Evolutionary conservation across 2,113 vertebrate species (phyloP).

Genomic region (Cyphomyrus discorhynchus): DNA sequence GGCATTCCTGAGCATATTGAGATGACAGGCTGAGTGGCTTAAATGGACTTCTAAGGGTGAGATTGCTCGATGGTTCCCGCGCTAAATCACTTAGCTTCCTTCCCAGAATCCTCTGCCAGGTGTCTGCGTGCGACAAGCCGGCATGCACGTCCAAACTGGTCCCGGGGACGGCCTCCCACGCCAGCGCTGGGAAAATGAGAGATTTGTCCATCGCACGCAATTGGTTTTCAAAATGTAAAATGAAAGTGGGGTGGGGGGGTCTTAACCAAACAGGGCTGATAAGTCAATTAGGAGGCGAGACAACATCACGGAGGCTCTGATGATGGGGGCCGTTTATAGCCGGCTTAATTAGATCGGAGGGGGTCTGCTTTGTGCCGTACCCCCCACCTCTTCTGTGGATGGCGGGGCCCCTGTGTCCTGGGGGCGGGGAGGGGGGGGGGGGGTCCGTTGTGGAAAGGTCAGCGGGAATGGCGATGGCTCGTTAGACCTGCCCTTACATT

Average conservation of each 20-base stretch:
- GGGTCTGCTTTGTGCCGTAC: not conserved
- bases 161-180: not conserved
- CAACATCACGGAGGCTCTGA: not conserved
- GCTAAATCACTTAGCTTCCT: not conserved
- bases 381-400: not conserved
- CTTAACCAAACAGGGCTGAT: constrained; percentile 11
- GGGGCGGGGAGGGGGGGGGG: not conserved
- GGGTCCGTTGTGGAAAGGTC: not conserved
- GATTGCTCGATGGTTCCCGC: constrained; percentile 14
- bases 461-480: not conserved
- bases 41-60: constrained; percentile 28
- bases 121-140: not conserved
- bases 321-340: not conserved
- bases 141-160: not conserved
- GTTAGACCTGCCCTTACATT: not conserved
- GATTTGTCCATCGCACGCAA: not conserved
- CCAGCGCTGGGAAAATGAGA: not conserved
- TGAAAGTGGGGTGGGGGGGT: not conserved
- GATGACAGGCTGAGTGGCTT: constrained; percentile 32
- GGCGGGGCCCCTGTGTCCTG: not conserved
- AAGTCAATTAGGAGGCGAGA: constrained; percentile 2
- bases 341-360: not conserved
- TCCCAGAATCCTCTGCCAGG: not conserved
- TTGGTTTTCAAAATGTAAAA: not conserved
- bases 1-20: constrained; percentile 20